phyloP scores from a whole-genome alignment of 2,888 invertebrate species.

The Stenotaenia linearis region DNA sequence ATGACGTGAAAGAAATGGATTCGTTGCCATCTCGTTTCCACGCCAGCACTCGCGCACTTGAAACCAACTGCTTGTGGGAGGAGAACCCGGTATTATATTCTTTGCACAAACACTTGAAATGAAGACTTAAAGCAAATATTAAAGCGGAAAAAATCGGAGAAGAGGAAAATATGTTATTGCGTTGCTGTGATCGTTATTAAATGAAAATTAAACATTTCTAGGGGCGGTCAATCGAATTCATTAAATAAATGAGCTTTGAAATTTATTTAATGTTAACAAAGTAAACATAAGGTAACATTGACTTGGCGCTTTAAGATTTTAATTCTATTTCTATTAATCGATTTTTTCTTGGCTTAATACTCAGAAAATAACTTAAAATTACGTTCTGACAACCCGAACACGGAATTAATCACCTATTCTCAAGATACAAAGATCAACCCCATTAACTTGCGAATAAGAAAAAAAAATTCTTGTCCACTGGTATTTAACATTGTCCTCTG shows the following conservation, averaged over 20 bases:
- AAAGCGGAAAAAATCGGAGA: background rate
- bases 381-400: no score
- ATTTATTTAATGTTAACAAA: background rate
- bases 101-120: background rate
- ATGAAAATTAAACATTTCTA: background rate
- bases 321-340: no score
- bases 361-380: no score
- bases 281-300: no score
- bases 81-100: background rate
- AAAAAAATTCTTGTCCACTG: background rate
- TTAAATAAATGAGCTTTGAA: no score
- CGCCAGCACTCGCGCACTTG: conserved; percentile 3
- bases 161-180: background rate
- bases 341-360: no score
- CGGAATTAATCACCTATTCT: no score
- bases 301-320: no score
- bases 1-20: conserved; percentile 23
- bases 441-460: background rate
- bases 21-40: background rate
- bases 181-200: background rate
- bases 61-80: background rate
- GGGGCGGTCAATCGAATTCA: background rate
- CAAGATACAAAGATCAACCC: no score
- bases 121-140: background rate
- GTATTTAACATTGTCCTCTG: background rate